Conservation (phyloP, 2,888 invertebrate genomes). For the Opisthograptis luteolata region DNA sequence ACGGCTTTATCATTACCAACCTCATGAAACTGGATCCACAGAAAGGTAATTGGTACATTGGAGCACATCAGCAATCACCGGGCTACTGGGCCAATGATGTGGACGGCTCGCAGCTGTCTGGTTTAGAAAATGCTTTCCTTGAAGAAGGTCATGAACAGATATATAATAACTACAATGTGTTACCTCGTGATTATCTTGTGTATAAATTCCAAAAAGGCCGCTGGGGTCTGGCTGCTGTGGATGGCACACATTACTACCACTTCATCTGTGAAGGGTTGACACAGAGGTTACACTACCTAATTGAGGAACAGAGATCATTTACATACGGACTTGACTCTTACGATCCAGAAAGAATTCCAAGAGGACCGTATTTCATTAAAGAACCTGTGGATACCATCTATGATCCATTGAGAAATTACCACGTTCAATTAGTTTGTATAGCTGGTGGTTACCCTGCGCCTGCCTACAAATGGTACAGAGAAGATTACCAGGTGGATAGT, state of each 20-base stretch:
- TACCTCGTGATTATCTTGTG: constrained; percentile 89
- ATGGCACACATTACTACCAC: constrained; percentile 89
- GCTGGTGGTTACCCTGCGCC: constrained; percentile 96
- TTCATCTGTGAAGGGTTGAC: constrained; percentile 96
- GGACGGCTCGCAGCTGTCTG: constrained; percentile 91
- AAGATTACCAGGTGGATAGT: constrained; percentile 92
- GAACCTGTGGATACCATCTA: constrained; percentile 93
- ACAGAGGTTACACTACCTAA: constrained; percentile 87
- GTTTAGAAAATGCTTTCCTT: constrained; percentile 92
- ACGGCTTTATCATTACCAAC: constrained; percentile 93
- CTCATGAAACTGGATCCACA: constrained; percentile 93
- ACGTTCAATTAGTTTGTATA: constrained; percentile 91
- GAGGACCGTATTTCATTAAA: constrained; percentile 94
- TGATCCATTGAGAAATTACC: constrained; percentile 91
- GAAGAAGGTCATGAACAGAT: constrained; percentile 78
- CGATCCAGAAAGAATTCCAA: constrained; percentile 91
- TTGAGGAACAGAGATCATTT: constrained; percentile 90
- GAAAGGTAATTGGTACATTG: constrained; percentile 94
- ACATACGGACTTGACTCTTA: constrained; percentile 93
- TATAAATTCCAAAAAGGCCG: constrained; percentile 91
- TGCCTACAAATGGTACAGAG: constrained; percentile 94
- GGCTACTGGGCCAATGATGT: constrained; percentile 93
- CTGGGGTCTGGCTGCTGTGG: constrained; percentile 93
- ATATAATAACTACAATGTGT: constrained; percentile 75
- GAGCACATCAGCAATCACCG: constrained; percentile 89